phyloP scores from a whole-genome alignment of 2,797 vertebrate genomes.

The Tauraco hartlaubi region DNA sequence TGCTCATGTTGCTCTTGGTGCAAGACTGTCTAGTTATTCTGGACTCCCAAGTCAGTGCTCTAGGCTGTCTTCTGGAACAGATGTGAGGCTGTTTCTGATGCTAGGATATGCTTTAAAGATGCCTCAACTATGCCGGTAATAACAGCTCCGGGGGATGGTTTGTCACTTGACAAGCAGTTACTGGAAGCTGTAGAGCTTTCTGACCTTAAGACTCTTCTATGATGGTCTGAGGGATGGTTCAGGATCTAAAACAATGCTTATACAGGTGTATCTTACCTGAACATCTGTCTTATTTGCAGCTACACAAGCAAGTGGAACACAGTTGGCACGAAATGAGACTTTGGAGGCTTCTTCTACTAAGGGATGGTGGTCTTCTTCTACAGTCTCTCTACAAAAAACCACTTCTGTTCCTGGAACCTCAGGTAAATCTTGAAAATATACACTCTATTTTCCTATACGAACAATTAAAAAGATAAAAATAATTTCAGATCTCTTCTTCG shows the following conservation, averaged over 20 bases:
- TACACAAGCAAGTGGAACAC: background rate
- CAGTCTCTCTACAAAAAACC: background rate
- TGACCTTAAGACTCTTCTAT: background rate
- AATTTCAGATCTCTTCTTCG: background rate
- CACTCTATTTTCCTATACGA: background rate
- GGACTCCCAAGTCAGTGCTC: background rate
- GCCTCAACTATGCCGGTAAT: background rate
- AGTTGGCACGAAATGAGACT: background rate
- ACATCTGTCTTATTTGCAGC: background rate
- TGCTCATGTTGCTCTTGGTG: background rate
- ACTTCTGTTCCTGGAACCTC: background rate
- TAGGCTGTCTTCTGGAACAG: background rate
- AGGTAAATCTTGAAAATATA: conserved; percentile 31
- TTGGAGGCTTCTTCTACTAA: background rate
- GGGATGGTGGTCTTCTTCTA: background rate
- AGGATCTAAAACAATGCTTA: background rate
- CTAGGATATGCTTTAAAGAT: background rate
- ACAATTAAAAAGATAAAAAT: background rate
- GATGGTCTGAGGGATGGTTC: background rate
- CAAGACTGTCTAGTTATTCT: background rate
- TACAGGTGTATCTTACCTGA: background rate
- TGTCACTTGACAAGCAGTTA: background rate
- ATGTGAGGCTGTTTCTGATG: background rate
- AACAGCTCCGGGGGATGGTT: background rate
- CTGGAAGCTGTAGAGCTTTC: background rate